Evolutionary conservation across 2,888 invertebrate species (phyloP).

Genomic region (Eledone cirrhosa): DNA sequence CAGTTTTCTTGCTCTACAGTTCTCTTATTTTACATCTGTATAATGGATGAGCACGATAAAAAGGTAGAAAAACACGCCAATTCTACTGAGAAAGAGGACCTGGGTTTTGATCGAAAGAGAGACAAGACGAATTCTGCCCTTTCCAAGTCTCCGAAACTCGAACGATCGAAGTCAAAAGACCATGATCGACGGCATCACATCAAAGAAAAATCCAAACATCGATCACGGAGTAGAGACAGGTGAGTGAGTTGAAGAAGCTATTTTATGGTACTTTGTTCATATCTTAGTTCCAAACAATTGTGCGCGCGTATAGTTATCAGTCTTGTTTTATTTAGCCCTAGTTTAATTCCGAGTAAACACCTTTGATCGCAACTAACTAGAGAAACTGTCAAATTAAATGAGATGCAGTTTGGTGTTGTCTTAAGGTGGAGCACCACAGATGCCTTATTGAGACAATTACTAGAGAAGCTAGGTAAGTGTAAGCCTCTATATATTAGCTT

Average conservation of each 20-base stretch:
- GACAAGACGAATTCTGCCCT: neutral
- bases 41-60: neutral
- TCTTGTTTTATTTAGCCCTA: no score
- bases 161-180: constrained; percentile 2
- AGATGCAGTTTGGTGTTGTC: no score
- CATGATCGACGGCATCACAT: constrained; percentile 39
- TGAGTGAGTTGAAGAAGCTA: constrained; percentile 17
- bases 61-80: neutral
- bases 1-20: no score
- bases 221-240: constrained; percentile 45
- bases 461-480: no score
- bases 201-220: constrained; percentile 42
- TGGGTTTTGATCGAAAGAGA: neutral
- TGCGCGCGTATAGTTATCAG: no score
- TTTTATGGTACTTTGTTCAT: neutral
- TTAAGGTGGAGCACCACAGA: no score
- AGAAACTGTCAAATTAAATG: no score
- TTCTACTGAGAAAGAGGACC: neutral
- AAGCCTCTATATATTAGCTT: no score
- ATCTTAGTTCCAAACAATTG: neutral
- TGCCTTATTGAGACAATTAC: no score
- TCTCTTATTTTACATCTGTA: no score
- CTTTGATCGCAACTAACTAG: no score
- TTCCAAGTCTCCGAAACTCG: neutral
- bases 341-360: neutral